Base-by-base conservation (phyloP, 2,888 invertebrate species). In the Chorisops tibialis region DNA sequence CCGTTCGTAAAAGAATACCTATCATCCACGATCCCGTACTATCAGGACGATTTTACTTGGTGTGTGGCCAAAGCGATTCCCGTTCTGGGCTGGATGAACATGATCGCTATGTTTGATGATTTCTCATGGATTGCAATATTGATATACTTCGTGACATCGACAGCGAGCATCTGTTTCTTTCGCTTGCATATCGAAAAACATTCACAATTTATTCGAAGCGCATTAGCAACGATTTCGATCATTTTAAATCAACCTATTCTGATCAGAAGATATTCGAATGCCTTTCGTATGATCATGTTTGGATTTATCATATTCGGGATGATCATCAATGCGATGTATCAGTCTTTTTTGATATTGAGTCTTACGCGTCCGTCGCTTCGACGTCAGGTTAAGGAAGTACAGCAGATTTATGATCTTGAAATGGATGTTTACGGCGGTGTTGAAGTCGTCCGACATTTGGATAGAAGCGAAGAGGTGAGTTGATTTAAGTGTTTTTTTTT, bases 21-120 rank as follows among this genome's bases (percentile, higher is more conserved):
- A 0, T 74, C 76, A 38, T 71, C 75, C 21, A 71, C 73, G 5
- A 72, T 74, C 3, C 72, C 77, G 0, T 78, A 78, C 58, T 71
- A 73, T 43, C 76, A 78, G 67, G 78, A 78, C 58, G 78, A 78
- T 56, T 67, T 78, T 2, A 78, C 78, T 0, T 78, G 77, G 78
- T 78, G 78, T 61, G 75, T 78, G 43, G 70, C 73, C 1, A 72
- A 67, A 56, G 76, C 78, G 0, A 69, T 70, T 12, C 69, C 70
- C 0, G 68, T 69, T 0, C 66, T 72, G 24, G 70, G 70, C 22
- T 72, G 75, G 58, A 70, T 74, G 16, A 77, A 76, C 63, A 74
- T 77, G 37, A 62, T 75, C 61, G 63, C 12, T 39, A 38, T 48
- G 59, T 56, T 56, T 30, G 56, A 56, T 45, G 18, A n/a, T 11